phyloP scores from a whole-genome alignment of 2,888 invertebrate species.

The Lutraria lutraria region DNA sequence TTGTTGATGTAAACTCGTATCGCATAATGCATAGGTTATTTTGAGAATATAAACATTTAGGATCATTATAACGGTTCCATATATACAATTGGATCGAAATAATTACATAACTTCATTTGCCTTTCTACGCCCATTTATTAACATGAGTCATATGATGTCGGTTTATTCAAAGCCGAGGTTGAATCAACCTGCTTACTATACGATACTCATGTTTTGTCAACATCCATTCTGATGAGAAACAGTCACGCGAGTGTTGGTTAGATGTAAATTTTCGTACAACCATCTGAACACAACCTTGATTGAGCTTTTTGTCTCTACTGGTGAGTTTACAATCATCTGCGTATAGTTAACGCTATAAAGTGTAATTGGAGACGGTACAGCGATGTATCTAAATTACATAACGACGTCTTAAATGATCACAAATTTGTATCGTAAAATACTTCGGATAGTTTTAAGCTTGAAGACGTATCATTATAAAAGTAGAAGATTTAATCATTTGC shows the following conservation, averaged over 20 bases:
- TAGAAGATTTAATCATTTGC: neutral
- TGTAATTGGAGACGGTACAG: neutral
- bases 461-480: neutral
- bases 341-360: neutral
- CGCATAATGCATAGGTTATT: too few relatives aligned
- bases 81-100: neutral
- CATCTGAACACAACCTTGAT: neutral
- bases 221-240: neutral
- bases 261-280: neutral
- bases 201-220: neutral
- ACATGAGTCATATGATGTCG: neutral
- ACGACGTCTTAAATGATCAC: neutral
- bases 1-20: too few relatives aligned
- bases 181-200: neutral
- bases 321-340: neutral
- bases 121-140: conserved; percentile 9
- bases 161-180: conserved; percentile 7
- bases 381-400: neutral
- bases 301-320: neutral
- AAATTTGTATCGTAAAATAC: neutral
- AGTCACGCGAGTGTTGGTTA: neutral
- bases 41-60: too few relatives aligned
- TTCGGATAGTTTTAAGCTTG: neutral
- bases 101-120: conserved; percentile 3
- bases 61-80: neutral